A percentile compares a stretch with the other conserved stretches of the same genome.
Evolutionary conservation across 2,113 vertebrate species (phyloP).

Genomic region (Cricetomys ansorgei): DNA sequence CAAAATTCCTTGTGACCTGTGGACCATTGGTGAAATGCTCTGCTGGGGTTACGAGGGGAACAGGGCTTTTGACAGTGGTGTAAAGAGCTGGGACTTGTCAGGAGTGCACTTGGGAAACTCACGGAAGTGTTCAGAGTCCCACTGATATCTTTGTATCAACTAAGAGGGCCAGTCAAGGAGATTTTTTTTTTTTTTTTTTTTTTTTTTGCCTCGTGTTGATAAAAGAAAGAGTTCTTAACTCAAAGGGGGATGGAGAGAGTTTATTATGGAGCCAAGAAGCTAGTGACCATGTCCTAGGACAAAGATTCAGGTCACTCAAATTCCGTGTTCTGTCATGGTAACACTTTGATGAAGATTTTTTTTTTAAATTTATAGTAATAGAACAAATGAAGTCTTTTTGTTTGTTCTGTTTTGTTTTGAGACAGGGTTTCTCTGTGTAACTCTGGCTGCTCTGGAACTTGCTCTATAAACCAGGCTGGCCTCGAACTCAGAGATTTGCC

Average conservation of each 20-base stretch:
- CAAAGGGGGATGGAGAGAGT: background rate
- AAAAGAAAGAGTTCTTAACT: background rate
- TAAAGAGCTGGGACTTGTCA: background rate
- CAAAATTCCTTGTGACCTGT: background rate
- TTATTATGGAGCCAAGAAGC: background rate
- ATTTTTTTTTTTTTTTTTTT: too few relatives aligned
- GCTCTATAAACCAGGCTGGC: too few relatives aligned
- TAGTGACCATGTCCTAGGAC: background rate
- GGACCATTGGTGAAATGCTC: background rate
- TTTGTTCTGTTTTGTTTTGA: too few relatives aligned
- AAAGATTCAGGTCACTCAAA: background rate
- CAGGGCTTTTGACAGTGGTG: background rate
- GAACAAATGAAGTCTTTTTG: background rate
- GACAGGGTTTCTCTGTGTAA: too few relatives aligned
- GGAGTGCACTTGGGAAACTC: background rate
- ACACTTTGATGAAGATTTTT: background rate
- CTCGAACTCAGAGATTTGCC: too few relatives aligned
- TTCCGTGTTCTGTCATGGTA: background rate
- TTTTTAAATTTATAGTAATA: background rate
- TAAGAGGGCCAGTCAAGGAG: background rate
- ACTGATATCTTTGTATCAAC: background rate
- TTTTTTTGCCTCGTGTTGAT: too few relatives aligned
- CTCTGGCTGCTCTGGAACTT: too few relatives aligned
- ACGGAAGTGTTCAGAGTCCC: background rate
- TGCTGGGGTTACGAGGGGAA: background rate